Evolutionary conservation across 1,140 invertebrate genomes (phyloP), one percentile per base, ranked within the genome.

Genomic region (Ips typographus): DNA sequence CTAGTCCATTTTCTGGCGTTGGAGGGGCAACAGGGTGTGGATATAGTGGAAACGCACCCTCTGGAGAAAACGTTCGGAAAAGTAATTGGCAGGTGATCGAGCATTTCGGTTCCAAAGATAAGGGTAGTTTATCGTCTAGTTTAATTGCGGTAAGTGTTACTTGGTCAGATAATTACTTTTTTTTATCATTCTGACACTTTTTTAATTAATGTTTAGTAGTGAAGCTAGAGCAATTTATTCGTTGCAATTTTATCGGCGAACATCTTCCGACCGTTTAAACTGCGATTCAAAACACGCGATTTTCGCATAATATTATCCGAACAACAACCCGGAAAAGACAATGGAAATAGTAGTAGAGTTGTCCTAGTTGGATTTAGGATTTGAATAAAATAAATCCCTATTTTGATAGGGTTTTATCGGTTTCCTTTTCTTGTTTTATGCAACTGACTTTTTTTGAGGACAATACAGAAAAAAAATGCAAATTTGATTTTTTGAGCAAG

Each of bases 1-100:
- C 81, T 74, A 74, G 80, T 78, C 76, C 81, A 69, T 37, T 79
- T 77, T 8, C 59, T n/a, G 55, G 60, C 63, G 43, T 44, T 5
- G 43, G 44, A 8, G 44, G 44, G 1, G 22, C 44, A 8, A 22
- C 6, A 3, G 3, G 44, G 2, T 6, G 7, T 3, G 52, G 67
- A 83, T 22, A 22, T 22, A 22, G 22, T 22, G 22, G 22, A 22
- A 22, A 22, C 22, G 22, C 22, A 22, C 22, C 22, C 22, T 22
- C 22, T 22, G 6, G 83, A 83, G n/a, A 84, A 85, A 38, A 84
- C 82, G 1, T 84, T 84, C 47, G 87, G 79, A 93, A 92, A 78
- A 92, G 91, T 72, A 93, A 94, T 80, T 94, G 91, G 91, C 90
- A 94, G 79, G 91, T 94, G 65, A 94, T 94, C 75, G 91, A 94